Evolutionary conservation across 1,140 invertebrate genomes (phyloP).

Genomic region (Trichonephila inaurata): DNA sequence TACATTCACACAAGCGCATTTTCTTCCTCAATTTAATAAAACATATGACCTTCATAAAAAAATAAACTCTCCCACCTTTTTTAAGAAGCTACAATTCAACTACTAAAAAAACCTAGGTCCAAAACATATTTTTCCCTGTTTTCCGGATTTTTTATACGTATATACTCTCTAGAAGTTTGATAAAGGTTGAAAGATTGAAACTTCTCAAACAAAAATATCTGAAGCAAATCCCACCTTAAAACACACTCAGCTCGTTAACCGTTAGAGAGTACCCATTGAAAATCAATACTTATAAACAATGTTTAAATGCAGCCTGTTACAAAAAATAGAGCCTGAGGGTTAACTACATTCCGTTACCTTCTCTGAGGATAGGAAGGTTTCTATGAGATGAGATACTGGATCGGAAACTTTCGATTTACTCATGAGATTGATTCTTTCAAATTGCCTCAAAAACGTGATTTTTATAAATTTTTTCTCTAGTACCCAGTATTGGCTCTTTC

Average conservation of each 20-base stretch:
- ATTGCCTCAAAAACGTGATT: not conserved
- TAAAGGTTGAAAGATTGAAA: not conserved
- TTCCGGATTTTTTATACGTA: not conserved
- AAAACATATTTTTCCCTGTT: not conserved
- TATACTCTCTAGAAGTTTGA: not conserved
- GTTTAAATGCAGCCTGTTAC: slow-evolving; percentile 37
- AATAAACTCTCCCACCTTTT: not conserved
- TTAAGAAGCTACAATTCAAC: not conserved
- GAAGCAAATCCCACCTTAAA: not conserved
- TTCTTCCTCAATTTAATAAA: not conserved
- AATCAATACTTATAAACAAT: slow-evolving; percentile 32
- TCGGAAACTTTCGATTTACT: slow-evolving; percentile 52
- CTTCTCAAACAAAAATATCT: not conserved
- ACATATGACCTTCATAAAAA: not conserved
- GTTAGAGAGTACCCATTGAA: slow-evolving; percentile 34
- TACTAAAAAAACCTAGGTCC: not conserved
- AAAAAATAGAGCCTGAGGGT: not conserved
- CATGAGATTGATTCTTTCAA: slow-evolving; percentile 26
- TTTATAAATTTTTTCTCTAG: not conserved
- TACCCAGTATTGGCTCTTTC: not conserved
- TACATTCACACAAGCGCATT: not conserved
- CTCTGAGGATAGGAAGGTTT: not conserved
- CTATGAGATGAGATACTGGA: slow-evolving; percentile 49
- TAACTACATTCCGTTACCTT: not conserved
- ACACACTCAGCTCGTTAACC: not conserved